A percentile compares a stretch with the other conserved stretches of the same genome.
These are phyloP conservation scores for Trichacis sp. DNA, from an alignment of 2,888 invertebrate genomes.

Conservation along the genomic window DNA sequence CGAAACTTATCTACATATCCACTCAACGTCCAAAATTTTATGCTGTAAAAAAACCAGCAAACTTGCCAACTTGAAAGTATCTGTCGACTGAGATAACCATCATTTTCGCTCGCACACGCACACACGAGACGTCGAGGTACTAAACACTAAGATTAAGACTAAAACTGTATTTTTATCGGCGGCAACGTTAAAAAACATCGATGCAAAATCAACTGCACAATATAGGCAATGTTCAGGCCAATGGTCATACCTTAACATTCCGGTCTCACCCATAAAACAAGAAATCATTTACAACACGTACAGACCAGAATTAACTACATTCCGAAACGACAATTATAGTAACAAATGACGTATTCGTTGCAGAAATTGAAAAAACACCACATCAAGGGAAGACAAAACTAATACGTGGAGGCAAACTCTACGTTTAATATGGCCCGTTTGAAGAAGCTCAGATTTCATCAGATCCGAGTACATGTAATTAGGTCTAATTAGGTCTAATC, in stretches of 20 bases:
- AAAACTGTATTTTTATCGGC: slow-evolving; percentile 24
- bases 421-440: too few species aligned
- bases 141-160: slow-evolving; percentile 35
- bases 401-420: slow-evolving; percentile 47
- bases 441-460: too few species aligned
- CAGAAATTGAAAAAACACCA: slow-evolving; percentile 61
- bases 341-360: slow-evolving; percentile 53
- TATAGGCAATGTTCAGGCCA: slow-evolving; percentile 18
- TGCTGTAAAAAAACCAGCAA: neutral
- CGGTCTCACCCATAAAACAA: slow-evolving; percentile 54
- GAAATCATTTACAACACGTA: slow-evolving; percentile 60
- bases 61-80: neutral
- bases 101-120: slow-evolving; percentile 23
- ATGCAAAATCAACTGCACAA: slow-evolving; percentile 45
- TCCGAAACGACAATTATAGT: slow-evolving; percentile 59
- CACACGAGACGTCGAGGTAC: slow-evolving; percentile 35
- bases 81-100: neutral
- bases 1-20: slow-evolving; percentile 12
- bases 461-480: too few species aligned
- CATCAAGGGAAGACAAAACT: slow-evolving; percentile 64
- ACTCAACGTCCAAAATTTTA: neutral
- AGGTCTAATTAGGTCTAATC: too few species aligned
- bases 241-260: slow-evolving; percentile 37
- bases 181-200: slow-evolving; percentile 45
- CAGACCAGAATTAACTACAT: slow-evolving; percentile 61